A percentile compares a stretch with the other conserved stretches of the same genome.
Conservation (phyloP, 92 coral and sea anemone genomes). For the Porites rus region DNA sequence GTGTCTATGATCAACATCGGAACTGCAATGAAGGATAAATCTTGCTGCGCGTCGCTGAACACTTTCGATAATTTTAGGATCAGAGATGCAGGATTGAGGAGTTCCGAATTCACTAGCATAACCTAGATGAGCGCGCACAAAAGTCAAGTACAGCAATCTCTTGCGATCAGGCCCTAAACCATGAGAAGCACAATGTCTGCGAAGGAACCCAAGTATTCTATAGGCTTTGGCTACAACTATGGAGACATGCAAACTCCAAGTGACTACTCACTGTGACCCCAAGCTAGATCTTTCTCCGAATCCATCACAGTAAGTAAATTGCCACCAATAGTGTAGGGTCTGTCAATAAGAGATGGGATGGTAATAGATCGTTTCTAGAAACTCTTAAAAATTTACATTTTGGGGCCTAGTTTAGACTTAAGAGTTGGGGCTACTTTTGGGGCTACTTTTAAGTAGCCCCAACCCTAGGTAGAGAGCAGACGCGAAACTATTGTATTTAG, state of each 20-base stretch:
- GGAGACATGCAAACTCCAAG: slow-evolving; percentile 48
- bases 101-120: background rate
- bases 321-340: slow-evolving; percentile 33
- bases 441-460: too few relatives aligned
- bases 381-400: background rate
- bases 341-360: slow-evolving; percentile 24
- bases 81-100: background rate
- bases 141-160: background rate
- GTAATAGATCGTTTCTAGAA: background rate
- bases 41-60: background rate
- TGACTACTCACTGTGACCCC: slow-evolving; percentile 46
- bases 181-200: background rate
- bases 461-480: too few relatives aligned
- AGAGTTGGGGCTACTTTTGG: too few relatives aligned
- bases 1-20: background rate
- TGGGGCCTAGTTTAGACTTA: too few relatives aligned
- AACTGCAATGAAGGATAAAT: background rate
- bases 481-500: too few relatives aligned
- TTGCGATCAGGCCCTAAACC: background rate
- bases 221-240: slow-evolving; percentile 56
- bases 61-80: background rate
- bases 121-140: background rate
- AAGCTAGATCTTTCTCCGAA: slow-evolving; percentile 56
- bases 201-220: slow-evolving; percentile 37
- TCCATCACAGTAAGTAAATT: slow-evolving; percentile 32